Evolutionary conservation across 1,140 invertebrate genomes (phyloP).

Genomic region (Hycleus phaleratus): DNA sequence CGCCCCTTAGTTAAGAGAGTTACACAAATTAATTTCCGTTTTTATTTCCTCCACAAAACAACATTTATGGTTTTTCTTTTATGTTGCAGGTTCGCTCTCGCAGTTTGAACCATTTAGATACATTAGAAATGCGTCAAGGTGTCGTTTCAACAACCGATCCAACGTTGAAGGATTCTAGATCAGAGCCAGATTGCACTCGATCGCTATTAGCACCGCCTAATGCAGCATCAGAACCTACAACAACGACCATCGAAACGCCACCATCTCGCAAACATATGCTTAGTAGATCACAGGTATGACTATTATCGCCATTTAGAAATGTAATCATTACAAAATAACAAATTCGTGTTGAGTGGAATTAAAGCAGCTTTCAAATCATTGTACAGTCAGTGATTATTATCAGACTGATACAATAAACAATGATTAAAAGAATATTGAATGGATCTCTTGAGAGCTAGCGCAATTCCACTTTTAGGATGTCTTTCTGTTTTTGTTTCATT

Average conservation of each 20-base stretch:
- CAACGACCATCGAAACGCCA: constrained; percentile 22
- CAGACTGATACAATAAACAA: too few species aligned
- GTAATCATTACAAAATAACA: too few species aligned
- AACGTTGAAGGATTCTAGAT: constrained; percentile 39
- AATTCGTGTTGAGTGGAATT: too few species aligned
- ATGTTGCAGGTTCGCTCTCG: constrained; percentile 53
- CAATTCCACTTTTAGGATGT: too few species aligned
- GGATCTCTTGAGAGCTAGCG: too few species aligned
- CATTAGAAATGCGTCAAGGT: constrained; percentile 50
- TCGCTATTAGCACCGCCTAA: constrained; percentile 28
- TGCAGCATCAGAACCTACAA: constrained; percentile 23
- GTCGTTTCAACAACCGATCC: constrained; percentile 32
- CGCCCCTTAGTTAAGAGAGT: not conserved
- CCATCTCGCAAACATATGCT: constrained; percentile 45
- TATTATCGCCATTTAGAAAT: too few species aligned
- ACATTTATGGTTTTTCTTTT: constrained; percentile 2
- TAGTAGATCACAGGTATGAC: constrained; percentile 50
- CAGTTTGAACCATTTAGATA: constrained; percentile 56
- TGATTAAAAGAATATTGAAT: too few species aligned
- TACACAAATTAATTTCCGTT: too few species aligned
- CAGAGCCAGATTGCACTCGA: constrained; percentile 40
- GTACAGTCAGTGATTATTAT: too few species aligned
- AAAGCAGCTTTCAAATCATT: too few species aligned
- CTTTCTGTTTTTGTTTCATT: too few species aligned
- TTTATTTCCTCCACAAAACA: too few species aligned